Evolutionary conservation across 23 tunicate species (phyloP).

Genomic region (Ascidia mentula): DNA sequence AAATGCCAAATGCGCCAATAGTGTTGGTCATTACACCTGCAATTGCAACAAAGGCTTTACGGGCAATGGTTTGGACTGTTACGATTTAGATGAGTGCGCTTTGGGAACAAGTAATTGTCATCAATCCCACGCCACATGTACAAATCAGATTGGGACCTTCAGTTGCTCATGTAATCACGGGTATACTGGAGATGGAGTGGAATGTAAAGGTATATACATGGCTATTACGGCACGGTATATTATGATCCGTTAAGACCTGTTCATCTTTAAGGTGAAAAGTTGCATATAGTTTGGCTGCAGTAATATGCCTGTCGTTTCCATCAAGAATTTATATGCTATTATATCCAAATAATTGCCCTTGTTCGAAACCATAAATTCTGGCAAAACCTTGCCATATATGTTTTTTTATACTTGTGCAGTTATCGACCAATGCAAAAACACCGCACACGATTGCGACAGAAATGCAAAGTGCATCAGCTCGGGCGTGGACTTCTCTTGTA

Average conservation of each 20-base stretch:
- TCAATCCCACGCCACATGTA: not conserved
- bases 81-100: slow-evolving; percentile 39
- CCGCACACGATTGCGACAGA: not conserved
- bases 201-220: not conserved
- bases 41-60: slow-evolving; percentile 13
- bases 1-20: slow-evolving; percentile 50
- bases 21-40: slow-evolving; percentile 56
- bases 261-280: no score
- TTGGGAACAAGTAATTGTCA: no score
- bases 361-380: no score
- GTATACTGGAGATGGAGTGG: not conserved
- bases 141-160: not conserved
- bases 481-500: not conserved
- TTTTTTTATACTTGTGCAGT: not conserved
- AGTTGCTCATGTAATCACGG: not conserved
- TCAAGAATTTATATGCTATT: no score
- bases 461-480: not conserved
- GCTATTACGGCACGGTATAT: no score
- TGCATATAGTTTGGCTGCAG: no score
- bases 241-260: no score
- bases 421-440: not conserved
- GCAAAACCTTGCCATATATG: no score
- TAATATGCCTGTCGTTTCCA: no score
- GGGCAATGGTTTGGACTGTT: slow-evolving; percentile 15
- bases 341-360: no score